These are phyloP conservation scores for Siphamia tubifer DNA, from an alignment of 2,113 vertebrate species.

Conservation along the genomic window DNA sequence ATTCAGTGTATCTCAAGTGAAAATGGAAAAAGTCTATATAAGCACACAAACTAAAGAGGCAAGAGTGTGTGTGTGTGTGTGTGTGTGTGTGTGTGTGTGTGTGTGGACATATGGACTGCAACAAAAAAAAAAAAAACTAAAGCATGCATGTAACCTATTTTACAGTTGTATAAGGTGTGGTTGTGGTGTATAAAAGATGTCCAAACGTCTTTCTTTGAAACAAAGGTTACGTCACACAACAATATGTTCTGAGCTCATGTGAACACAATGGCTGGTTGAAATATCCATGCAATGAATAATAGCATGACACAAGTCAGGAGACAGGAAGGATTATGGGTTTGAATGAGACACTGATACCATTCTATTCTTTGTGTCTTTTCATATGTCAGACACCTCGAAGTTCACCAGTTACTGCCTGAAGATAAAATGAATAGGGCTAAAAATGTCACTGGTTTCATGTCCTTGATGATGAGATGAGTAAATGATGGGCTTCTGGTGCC, in stretches of 20 bases:
- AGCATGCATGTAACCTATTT: not conserved
- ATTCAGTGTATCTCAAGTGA: not conserved
- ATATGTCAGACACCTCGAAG: not conserved
- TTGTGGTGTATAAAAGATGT: not conserved
- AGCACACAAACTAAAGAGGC: not conserved
- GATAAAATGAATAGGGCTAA: not conserved
- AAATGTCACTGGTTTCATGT: not conserved
- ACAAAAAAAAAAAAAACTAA: conserved; percentile 4
- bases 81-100: not conserved
- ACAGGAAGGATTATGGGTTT: too few relatives aligned
- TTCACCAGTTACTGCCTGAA: not conserved
- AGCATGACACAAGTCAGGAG: too few relatives aligned
- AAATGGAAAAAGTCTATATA: too few relatives aligned
- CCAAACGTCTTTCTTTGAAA: conserved; percentile 7
- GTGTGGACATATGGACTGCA: not conserved
- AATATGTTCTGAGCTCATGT: not conserved
- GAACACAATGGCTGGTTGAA: conserved; percentile 16
- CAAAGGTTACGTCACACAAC: conserved; percentile 16
- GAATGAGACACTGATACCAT: not conserved
- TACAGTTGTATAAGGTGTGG: not conserved
- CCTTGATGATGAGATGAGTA: not conserved
- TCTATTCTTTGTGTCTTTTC: not conserved
- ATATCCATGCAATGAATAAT: conserved; percentile 11
- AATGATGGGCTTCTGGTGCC: not conserved
- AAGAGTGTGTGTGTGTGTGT: not conserved